Conservation (phyloP, 2,113 vertebrate genomes). For the Mus spicilegus region DNA sequence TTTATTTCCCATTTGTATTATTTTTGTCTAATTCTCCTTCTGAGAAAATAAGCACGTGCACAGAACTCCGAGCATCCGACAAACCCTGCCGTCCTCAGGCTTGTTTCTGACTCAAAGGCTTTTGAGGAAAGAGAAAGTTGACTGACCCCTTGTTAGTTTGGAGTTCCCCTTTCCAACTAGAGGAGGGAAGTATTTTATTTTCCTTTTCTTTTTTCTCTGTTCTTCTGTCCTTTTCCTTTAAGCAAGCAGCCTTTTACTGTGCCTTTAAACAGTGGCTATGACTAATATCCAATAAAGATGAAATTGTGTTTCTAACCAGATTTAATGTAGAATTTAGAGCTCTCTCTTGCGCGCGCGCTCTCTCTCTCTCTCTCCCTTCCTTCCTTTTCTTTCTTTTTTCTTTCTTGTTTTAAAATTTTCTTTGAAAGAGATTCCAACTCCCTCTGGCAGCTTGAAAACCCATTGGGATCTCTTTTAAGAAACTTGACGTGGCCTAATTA, state of each 20-base stretch:
- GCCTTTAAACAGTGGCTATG: conserved; percentile 75
- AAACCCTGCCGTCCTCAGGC: conserved; percentile 54
- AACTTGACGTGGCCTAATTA: conserved; percentile 78
- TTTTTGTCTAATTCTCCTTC: conserved; percentile 78
- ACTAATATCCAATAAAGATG: conserved; percentile 81
- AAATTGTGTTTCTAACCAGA: conserved; percentile 81
- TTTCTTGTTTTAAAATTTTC: not conserved
- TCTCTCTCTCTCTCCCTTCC: conserved; percentile 83
- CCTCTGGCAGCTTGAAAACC: not conserved
- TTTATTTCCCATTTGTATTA: conserved; percentile 83
- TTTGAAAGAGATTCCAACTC: not conserved
- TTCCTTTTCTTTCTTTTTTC: not conserved
- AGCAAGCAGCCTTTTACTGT: conserved; percentile 50
- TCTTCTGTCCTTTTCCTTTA: not conserved
- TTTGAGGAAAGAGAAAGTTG: conserved; percentile 51
- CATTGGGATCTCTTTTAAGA: conserved; percentile 76
- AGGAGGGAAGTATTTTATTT: not conserved
- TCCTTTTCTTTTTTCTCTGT: conserved; percentile 21
- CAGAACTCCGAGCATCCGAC: conserved; percentile 49
- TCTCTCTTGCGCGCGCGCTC: conserved; percentile 85
- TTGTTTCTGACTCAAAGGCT: conserved; percentile 31
- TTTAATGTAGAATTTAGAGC: conserved; percentile 84
- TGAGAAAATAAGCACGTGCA: conserved; percentile 79
- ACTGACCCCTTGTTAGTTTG: not conserved
- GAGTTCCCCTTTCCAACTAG: conserved; percentile 51